Conservation (phyloP, 2,113 vertebrate genomes). For the Podarcis muralis region DNA sequence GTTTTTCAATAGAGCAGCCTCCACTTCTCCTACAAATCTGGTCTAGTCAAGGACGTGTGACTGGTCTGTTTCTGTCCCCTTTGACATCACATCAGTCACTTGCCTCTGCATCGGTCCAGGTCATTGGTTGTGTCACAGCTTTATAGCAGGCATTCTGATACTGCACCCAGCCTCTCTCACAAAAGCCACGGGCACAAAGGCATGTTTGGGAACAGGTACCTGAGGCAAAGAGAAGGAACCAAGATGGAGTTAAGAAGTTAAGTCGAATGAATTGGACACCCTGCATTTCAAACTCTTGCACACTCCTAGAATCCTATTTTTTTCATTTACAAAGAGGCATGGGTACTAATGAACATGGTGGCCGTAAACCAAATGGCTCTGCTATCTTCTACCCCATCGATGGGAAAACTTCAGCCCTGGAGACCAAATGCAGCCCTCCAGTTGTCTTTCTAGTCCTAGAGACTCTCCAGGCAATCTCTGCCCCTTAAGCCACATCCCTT, state of each 20-base stretch:
- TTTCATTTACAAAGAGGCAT: not conserved
- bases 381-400: no score
- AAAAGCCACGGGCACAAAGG: constrained; percentile 1
- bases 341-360: not conserved
- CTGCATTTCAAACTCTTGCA: not conserved
- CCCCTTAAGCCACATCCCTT: no score
- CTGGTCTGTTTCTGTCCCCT: not conserved
- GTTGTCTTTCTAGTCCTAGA: no score
- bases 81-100: not conserved
- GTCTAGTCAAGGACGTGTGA: no score
- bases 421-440: no score
- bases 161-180: not conserved
- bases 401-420: no score
- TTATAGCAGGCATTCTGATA: constrained; percentile 23
- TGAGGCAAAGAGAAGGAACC: not conserved
- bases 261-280: not conserved
- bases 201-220: not conserved
- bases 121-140: not conserved
- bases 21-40: no score
- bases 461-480: no score
- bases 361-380: no score
- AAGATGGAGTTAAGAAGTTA: not conserved
- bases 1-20: not conserved
- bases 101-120: constrained; percentile 17
- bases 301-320: not conserved